Conservation (phyloP, 2,113 vertebrate species). For the Cricetomys ansorgei region DNA sequence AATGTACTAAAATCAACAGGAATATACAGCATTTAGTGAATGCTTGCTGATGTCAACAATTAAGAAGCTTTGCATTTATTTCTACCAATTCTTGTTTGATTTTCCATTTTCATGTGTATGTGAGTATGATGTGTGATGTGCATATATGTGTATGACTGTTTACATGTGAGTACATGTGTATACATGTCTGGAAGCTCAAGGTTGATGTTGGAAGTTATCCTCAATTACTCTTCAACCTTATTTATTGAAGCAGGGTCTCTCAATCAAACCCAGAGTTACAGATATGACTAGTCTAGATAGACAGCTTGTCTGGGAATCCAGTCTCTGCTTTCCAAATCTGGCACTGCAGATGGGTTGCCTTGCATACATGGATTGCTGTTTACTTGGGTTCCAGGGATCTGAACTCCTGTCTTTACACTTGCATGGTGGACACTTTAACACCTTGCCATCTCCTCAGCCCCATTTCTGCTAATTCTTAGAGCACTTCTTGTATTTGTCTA, state of each 20-base stretch:
- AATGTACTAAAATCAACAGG: background rate
- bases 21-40: background rate
- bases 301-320: too few species aligned
- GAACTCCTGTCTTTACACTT: background rate
- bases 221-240: background rate
- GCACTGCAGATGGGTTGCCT: background rate
- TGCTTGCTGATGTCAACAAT: background rate
- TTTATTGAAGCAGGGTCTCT: background rate
- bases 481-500: background rate
- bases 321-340: background rate
- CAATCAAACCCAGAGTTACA: background rate
- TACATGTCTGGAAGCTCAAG: background rate
- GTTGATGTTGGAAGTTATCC: background rate
- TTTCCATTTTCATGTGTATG: background rate
- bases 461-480: background rate
- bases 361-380: too few species aligned
- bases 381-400: background rate
- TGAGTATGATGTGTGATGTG: background rate
- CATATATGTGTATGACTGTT: background rate
- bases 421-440: background rate
- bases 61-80: background rate
- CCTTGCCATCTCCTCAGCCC: background rate
- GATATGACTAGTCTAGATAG: background rate
- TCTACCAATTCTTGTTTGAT: background rate
- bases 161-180: background rate